A percentile compares a stretch with the other conserved stretches of the same genome.
These are phyloP conservation scores for Anthoptus insignis DNA, from an alignment of 2,888 invertebrate genomes.

Conservation along the genomic window DNA sequence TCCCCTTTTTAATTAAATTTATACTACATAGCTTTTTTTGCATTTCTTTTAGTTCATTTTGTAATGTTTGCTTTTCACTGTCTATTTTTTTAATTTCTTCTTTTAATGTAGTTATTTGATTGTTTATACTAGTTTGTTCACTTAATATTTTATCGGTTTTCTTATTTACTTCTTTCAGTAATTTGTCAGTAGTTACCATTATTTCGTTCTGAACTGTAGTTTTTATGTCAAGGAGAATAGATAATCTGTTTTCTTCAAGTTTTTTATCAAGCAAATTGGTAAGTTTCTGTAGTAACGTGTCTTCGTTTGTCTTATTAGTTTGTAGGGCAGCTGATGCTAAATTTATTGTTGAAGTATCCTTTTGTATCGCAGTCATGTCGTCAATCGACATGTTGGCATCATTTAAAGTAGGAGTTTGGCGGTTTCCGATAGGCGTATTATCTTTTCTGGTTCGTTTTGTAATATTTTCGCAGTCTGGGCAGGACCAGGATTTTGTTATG, in stretches of 20 bases:
- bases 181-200: neutral
- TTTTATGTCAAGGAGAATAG: conserved; percentile 1
- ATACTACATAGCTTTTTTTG: no score
- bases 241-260: conserved; percentile 8
- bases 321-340: no score
- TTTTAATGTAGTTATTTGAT: conserved; percentile 1
- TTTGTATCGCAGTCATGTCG: neutral
- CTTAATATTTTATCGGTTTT: conserved; percentile 1
- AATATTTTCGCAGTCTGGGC: conserved; percentile 16
- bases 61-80: no score
- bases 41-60: neutral
- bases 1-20: no score
- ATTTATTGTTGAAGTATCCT: no score
- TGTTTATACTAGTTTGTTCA: neutral
- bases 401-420: neutral
- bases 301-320: neutral
- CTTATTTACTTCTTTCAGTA: neutral
- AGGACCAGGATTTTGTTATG: conserved; percentile 11
- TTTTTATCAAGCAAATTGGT: neutral
- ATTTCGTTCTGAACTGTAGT: conserved; percentile 5
- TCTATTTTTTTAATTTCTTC: neutral
- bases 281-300: neutral
- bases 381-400: conserved; percentile 5
- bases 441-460: conserved; percentile 17
- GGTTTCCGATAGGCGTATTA: conserved; percentile 21